These are phyloP conservation scores for Mus spicilegus DNA, from an alignment of 2,113 vertebrate genomes.

Conservation along the genomic window DNA sequence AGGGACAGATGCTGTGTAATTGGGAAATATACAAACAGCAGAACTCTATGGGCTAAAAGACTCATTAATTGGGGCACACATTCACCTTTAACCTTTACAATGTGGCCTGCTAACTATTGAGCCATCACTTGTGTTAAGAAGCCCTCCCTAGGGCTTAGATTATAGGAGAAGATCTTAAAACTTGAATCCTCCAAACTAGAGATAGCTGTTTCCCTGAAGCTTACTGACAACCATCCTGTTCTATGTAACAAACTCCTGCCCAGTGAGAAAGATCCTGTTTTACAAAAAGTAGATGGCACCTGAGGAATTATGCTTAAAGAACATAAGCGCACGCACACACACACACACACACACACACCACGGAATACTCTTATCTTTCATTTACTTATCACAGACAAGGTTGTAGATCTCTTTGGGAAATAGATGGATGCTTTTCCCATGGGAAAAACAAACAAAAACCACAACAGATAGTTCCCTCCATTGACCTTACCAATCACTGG, in stretches of 20 bases:
- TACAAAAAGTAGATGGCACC: neutral
- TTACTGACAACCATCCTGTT: neutral
- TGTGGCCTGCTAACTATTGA: neutral
- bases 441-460: neutral
- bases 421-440: neutral
- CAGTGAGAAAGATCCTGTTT: neutral
- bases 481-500: constrained; percentile 9
- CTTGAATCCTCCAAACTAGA: neutral
- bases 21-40: neutral
- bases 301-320: neutral
- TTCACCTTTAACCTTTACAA: neutral
- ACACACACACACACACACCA: too few relatives aligned
- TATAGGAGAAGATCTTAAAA: neutral
- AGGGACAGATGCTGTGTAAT: neutral
- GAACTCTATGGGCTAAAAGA: neutral
- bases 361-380: neutral
- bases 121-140: accelerated
- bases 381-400: neutral
- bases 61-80: accelerated
- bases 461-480: neutral
- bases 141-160: neutral
- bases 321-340: neutral
- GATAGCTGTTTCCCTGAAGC: neutral
- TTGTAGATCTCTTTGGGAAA: neutral
- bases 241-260: neutral